Evolutionary conservation across 2,888 invertebrate genomes (phyloP).

Genomic region (Tiliacea citrago): DNA sequence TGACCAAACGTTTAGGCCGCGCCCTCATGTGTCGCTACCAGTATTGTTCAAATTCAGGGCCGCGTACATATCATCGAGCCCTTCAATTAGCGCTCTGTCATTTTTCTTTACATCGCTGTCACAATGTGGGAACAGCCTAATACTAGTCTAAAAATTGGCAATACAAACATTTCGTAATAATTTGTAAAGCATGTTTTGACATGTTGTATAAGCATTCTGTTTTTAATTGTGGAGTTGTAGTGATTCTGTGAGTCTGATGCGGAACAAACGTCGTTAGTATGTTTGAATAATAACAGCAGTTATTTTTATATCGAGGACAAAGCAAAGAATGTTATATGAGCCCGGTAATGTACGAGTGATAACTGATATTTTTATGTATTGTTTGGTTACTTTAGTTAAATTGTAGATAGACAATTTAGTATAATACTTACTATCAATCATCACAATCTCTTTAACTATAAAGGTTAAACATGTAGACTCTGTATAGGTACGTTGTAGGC

Average conservation of each 20-base stretch:
- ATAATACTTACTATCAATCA: not conserved
- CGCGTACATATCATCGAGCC: not conserved
- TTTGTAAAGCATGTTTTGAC: constrained; percentile 44
- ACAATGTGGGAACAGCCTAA: not conserved
- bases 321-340: constrained; percentile 22
- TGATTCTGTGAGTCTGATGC: constrained; percentile 23
- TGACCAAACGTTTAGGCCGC: constrained; percentile 22
- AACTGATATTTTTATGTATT: constrained; percentile 32
- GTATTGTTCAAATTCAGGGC: not conserved
- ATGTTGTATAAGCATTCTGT: constrained; percentile 25
- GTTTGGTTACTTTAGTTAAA: constrained; percentile 1
- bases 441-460: not conserved
- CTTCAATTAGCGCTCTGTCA: not conserved
- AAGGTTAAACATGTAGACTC: not conserved
- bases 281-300: constrained; percentile 32
- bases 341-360: constrained; percentile 3
- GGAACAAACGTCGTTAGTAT: constrained; percentile 34
- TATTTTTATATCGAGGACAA: constrained; percentile 47
- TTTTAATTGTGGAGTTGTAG: constrained; percentile 40
- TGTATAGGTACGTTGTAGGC: too few species aligned
- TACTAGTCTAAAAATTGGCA: not conserved
- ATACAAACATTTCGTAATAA: constrained; percentile 23
- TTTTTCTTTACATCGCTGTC: too few species aligned
- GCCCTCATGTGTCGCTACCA: constrained; percentile 6
- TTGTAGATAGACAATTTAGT: not conserved